These are phyloP conservation scores for Clostera curtula DNA, from an alignment of 2,888 invertebrate species.

Conservation along the genomic window DNA sequence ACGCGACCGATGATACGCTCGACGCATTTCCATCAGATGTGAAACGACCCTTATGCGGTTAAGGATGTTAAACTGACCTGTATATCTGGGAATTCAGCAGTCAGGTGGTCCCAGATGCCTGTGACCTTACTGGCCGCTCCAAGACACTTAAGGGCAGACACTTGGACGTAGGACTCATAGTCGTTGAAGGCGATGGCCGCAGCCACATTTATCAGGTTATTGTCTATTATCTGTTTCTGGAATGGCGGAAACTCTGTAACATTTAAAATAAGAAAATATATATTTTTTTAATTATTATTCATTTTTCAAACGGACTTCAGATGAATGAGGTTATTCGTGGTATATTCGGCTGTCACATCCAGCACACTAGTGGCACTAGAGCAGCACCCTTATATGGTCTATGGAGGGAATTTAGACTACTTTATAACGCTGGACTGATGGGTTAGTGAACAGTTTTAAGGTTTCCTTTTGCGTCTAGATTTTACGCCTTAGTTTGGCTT, in stretches of 20 bases:
- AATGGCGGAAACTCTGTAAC: conserved; percentile 84
- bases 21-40: too few relatives aligned
- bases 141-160: conserved; percentile 83
- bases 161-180: conserved; percentile 83
- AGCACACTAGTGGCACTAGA: too few relatives aligned
- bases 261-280: conserved; percentile 3
- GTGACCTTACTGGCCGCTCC: conserved; percentile 79
- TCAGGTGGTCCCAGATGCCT: conserved; percentile 78
- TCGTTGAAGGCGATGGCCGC: conserved; percentile 80
- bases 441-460: too few relatives aligned
- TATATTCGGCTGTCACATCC: too few relatives aligned
- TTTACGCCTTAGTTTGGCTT: too few relatives aligned
- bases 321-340: too few relatives aligned
- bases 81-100: conserved; percentile 71
- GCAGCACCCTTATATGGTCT: too few relatives aligned
- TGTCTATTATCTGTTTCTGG: conserved; percentile 79
- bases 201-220: conserved; percentile 78
- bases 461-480: too few relatives aligned
- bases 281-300: not conserved
- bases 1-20: too few relatives aligned
- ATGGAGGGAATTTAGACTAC: too few relatives aligned
- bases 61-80: conserved; percentile 75
- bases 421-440: too few relatives aligned
- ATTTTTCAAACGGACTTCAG: not conserved
- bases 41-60: too few relatives aligned